These are phyloP conservation scores for Seriola aureovittata DNA, from an alignment of 2,113 vertebrate genomes.

Conservation along the genomic window DNA sequence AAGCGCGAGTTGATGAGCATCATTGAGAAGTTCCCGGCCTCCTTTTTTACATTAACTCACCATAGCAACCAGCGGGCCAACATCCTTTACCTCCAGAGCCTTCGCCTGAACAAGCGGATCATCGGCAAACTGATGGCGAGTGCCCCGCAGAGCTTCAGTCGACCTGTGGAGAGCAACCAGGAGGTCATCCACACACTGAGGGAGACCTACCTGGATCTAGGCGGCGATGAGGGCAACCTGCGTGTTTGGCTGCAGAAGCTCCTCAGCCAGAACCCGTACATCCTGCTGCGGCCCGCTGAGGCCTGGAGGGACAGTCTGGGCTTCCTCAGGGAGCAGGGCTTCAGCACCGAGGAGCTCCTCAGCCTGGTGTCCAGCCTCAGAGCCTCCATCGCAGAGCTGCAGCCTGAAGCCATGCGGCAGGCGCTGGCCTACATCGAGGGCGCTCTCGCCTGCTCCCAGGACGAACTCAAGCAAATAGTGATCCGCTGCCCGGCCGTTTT, in stretches of 20 bases:
- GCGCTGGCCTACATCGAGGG: constrained; percentile 50
- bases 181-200: constrained; percentile 70
- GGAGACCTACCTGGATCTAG: constrained; percentile 73
- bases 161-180: constrained; percentile 63
- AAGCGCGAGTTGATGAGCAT: constrained; percentile 54
- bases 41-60: constrained; percentile 61
- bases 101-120: constrained; percentile 62
- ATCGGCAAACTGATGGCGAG: constrained; percentile 71
- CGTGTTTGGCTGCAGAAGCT: constrained; percentile 73
- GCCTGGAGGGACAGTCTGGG: constrained; percentile 73
- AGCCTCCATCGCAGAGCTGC: constrained; percentile 69
- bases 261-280: constrained; percentile 67
- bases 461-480: constrained; percentile 50
- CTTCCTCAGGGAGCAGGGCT: constrained; percentile 70
- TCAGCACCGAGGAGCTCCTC: constrained; percentile 66
- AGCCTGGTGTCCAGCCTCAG: constrained; percentile 63
- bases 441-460: constrained; percentile 53
- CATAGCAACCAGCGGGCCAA: constrained; percentile 65
- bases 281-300: constrained; percentile 63
- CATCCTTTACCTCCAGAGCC: constrained; percentile 67
- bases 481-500: constrained; percentile 59
- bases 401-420: constrained; percentile 55
- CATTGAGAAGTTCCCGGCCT: constrained; percentile 69
- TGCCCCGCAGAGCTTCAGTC: constrained; percentile 72
- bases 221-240: constrained; percentile 59